phyloP scores from a whole-genome alignment of 2,797 vertebrate genomes.

The Rhinophrynus dorsalis region DNA sequence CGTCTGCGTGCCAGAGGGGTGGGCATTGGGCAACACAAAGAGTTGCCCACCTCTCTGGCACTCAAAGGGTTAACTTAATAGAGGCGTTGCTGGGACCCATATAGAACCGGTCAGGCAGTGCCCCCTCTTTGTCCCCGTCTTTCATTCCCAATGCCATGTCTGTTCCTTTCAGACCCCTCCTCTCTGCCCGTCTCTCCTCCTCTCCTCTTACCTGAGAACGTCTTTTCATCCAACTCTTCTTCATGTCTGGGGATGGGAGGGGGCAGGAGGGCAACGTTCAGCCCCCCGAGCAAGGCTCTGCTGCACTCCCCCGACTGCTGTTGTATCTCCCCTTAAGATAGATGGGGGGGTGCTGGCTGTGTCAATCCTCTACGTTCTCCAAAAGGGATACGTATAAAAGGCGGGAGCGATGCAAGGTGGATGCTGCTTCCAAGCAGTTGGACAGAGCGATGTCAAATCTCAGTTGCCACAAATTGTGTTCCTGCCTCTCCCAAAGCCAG shows the following conservation, averaged over 20 bases:
- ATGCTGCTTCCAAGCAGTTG: slow-evolving; percentile 12
- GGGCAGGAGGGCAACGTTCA: background rate
- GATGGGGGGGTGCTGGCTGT: background rate
- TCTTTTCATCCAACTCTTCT: slow-evolving; percentile 50
- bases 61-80: too few relatives aligned
- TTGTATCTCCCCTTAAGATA: background rate
- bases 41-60: too few relatives aligned
- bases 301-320: slow-evolving; percentile 10
- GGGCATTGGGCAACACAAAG: too few relatives aligned
- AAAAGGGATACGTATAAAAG: background rate
- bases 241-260: slow-evolving; percentile 25
- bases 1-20: too few relatives aligned
- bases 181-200: slow-evolving; percentile 36
- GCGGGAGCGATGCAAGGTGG: background rate
- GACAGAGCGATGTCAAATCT: slow-evolving; percentile 21
- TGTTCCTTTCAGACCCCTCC: slow-evolving; percentile 20
- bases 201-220: slow-evolving; percentile 47
- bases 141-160: background rate
- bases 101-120: background rate
- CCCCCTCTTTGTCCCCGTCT: background rate
- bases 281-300: background rate
- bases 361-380: background rate
- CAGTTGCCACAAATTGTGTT: slow-evolving; percentile 30
- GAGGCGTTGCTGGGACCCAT: background rate
- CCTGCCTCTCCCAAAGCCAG: slow-evolving; percentile 36